Percentiles rank a stretch among this genome's conserved stretches.
Evolutionary conservation across 2,113 vertebrate genomes (phyloP).

Genomic region (Psilopsiagon aurifrons): DNA sequence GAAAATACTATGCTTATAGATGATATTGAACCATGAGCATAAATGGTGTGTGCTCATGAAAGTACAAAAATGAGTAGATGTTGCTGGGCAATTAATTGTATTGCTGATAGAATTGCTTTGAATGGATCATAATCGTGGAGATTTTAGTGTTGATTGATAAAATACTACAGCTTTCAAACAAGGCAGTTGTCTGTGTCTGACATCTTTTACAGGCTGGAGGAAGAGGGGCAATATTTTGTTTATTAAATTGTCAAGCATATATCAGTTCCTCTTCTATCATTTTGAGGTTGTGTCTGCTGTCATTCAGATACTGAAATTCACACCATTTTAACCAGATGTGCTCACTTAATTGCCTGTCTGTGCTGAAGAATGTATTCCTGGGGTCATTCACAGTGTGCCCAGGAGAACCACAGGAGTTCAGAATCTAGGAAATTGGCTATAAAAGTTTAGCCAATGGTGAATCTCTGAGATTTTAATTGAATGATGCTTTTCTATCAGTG

Average conservation of each 20-base stretch:
- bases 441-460: background rate
- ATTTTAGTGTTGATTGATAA: background rate
- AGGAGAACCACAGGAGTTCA: background rate
- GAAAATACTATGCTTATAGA: background rate
- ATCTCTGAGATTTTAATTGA: background rate
- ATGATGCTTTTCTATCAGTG: background rate
- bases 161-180: background rate
- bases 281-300: background rate
- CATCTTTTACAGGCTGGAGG: background rate
- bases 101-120: background rate
- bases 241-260: background rate
- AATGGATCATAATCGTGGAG: background rate
- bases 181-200: background rate
- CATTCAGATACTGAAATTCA: background rate
- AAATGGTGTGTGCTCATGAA: background rate
- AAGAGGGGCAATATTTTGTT: background rate
- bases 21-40: background rate
- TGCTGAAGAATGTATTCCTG: background rate
- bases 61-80: background rate
- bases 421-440: background rate
- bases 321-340: background rate
- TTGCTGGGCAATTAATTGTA: conserved; percentile 29
- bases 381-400: background rate
- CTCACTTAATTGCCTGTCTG: background rate
- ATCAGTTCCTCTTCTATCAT: background rate